Evolutionary conservation across 2,888 invertebrate species (phyloP), one percentile per base, ranked within the genome.

Genomic region (Thalpophila matura): DNA sequence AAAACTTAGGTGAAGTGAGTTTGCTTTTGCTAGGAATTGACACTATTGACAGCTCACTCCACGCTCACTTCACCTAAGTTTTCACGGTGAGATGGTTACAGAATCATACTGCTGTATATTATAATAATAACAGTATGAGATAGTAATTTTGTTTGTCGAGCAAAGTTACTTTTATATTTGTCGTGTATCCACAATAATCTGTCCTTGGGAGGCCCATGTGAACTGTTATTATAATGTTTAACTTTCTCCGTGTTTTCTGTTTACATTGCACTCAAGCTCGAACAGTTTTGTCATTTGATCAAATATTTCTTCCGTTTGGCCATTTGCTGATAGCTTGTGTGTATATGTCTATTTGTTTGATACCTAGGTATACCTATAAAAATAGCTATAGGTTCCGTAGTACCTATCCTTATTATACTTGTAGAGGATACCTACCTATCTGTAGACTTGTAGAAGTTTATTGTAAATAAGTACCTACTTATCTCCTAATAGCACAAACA

Each of bases 41-140:
- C n/a, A n/a, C n/a, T n/a, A n/a, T 59, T 60, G 37, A 59, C 14
- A 24, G 47, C n/a, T n/a, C n/a, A 33, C 4, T 33, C n/a, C n/a
- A 4, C 14, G n/a, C 4, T 4, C 5, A 29, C 27, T n/a, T n/a
- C n/a, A 16, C 22, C 6, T 14, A 7, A 24, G n/a, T n/a, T n/a
- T n/a, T n/a, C n/a, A n/a, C n/a, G n/a, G n/a, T n/a, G n/a, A n/a
- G n/a, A n/a, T n/a, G n/a, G n/a, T n/a, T n/a, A n/a, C n/a, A n/a
- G n/a, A n/a, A n/a, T n/a, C n/a, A n/a, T n/a, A n/a, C n/a, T n/a
- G n/a, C n/a, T n/a, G n/a, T n/a, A n/a, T n/a, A n/a, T n/a, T n/a
- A n/a, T n/a, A n/a, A n/a, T n/a, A n/a, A n/a, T n/a, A n/a, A 56
- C 29, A 27, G 24, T 4, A 16, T 18, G 6, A 18, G 14, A 4